Base-by-base conservation (phyloP, 2,888 invertebrate genomes). In the Neoscelio sp. region DNA sequence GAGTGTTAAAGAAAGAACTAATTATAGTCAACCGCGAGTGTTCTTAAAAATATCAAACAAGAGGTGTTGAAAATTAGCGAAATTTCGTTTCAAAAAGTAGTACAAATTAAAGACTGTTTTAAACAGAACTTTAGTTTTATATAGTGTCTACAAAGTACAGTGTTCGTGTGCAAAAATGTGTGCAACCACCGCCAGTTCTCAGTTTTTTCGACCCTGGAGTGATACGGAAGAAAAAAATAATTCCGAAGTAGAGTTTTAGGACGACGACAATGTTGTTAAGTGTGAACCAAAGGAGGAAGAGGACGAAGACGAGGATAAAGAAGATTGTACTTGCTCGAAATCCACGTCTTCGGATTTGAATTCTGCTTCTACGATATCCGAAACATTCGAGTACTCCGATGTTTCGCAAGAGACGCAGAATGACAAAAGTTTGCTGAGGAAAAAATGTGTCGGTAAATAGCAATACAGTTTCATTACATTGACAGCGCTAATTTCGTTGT, bases 151-250 rank as follows among this genome's bases (percentile, higher is more conserved):
- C 35, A 20, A 58, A 62, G 35, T 5, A 64, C 62, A 20, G 70
- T 62, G n/a, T n/a, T n/a, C n/a, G 60, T 68, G 62, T 44, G 80
- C 68, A 18, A 33, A 58, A 0, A n/a, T n/a, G n/a, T n/a, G n/a
- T n/a, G n/a, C n/a, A n/a, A n/a, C n/a, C n/a, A n/a, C n/a, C n/a
- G n/a, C n/a, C n/a, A n/a, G n/a, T n/a, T n/a, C n/a, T n/a, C 56
- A 35, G 0, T 85, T 87, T 54, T 88, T 88, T 33, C 75, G 87
- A 7, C 88, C 88, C 0, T 88, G 88, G 88, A 81, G 40, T n/a
- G n/a, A n/a, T n/a, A n/a, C n/a, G 2, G 50, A 42, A 28, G 52
- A 73, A n/a, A 28, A 44, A 4, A 40, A n/a, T n/a, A n/a, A n/a
- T n/a, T 58, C 13, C 10, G 33, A 7, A 35, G 20, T n/a, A 7